Evolutionary conservation across 2,888 invertebrate species (phyloP).

Genomic region (Euplagia quadripunctaria): DNA sequence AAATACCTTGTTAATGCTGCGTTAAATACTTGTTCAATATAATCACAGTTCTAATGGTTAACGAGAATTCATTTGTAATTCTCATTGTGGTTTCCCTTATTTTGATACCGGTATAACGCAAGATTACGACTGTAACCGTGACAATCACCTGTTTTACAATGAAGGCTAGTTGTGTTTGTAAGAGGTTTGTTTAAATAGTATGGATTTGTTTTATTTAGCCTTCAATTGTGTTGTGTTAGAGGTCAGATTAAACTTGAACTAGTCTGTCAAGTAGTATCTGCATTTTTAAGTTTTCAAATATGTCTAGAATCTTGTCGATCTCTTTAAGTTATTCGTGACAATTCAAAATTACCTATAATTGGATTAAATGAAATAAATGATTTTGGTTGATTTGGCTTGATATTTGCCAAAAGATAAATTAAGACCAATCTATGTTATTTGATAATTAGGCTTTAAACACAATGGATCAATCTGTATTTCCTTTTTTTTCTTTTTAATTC

Average conservation of each 20-base stretch:
- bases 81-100: constrained; percentile 31
- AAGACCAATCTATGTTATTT: neutral
- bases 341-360: too few relatives aligned
- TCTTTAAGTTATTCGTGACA: too few relatives aligned
- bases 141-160: constrained; percentile 10
- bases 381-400: too few relatives aligned
- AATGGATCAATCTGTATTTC: too few relatives aligned
- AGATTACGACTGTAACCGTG: constrained; percentile 13
- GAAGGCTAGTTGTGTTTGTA: neutral
- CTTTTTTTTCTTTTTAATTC: neutral
- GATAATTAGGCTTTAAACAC: too few relatives aligned
- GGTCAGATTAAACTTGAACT: neutral
- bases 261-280: too few relatives aligned
- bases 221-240: neutral
- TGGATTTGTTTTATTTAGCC: neutral
- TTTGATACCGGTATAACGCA: constrained; percentile 25
- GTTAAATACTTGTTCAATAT: constrained; percentile 34
- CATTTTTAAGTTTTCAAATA: too few relatives aligned
- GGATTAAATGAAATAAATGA: too few relatives aligned
- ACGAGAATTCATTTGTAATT: constrained; percentile 39
- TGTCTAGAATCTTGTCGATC: too few relatives aligned
- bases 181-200: neutral
- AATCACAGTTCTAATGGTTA: constrained; percentile 30
- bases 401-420: neutral
- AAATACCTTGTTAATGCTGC: constrained; percentile 37